Base-by-base conservation (phyloP, 2,797 vertebrate genomes). In the Etheostoma nigrum region DNA sequence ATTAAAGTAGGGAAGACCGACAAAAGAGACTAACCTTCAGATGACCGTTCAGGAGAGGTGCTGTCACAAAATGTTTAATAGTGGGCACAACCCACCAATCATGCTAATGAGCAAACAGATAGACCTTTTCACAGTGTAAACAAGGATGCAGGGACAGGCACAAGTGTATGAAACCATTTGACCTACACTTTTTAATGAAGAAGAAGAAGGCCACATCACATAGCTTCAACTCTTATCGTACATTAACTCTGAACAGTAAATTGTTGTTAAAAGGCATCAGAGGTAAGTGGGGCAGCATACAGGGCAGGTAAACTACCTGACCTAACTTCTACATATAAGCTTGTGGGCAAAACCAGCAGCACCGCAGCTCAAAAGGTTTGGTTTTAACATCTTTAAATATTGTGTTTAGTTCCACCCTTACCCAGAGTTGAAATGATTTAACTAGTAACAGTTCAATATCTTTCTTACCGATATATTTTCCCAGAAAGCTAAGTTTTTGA, bases 81-180 rank as follows among this genome's bases (percentile, higher is more conserved):
- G 72, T 33, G 71, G 67, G 81, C 70, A 68, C 58, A 77, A 14
- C 1, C n/a, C 60, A 86, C 75, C 60, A 88, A 86, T 86, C 84
- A 85, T 70, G 61, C 62, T 87, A 88, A 74, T 78, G 71, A 83
- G 70, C 73, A 67, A 81, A 74, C 62, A 72, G 49, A 70, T 25
- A 73, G 53, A 27, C 5, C 44, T 71, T 82, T 74, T 67, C 67
- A 72, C 73, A 64, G 53, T 36, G 83, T 69, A 86, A 86, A 69
- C 52, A 64, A 57, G 23, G 23, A 74, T 65, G 59, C 64, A 67
- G 11, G 61, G 33, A 74, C 10, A 68, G 51, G 23, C 27, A 62
- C 47, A 76, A 23, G 15, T 21, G 59, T 52, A 64, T 52, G 5
- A 74, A 74, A 40, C 25, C 5, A 64, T 75, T 58, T 2, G 1